Evolutionary conservation across 2,888 invertebrate species (phyloP), one percentile per base, ranked within the genome.

Genomic region (Neria commutata): DNA sequence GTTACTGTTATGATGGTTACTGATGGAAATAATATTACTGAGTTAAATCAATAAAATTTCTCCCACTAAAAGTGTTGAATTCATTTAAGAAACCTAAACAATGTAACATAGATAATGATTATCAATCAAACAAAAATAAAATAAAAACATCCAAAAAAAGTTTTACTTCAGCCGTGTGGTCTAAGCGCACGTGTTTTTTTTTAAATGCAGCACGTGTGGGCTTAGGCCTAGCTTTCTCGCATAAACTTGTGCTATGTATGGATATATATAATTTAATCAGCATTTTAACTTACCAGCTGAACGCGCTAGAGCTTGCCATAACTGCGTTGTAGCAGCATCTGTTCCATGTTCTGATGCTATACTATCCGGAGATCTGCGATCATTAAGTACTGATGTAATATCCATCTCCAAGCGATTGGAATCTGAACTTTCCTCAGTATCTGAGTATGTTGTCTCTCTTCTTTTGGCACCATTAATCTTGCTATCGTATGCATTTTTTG

Each of bases 381-480:
- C 79, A 49, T 67, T 71, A 2, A 64, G 54, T 16, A 65, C 58
- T 19, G 68, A 66, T 37, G 68, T 54, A 21, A 72, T 68, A 58
- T 75, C 73, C 68, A 74, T 73, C 62, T 75, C 71, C 45, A 76
- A 64, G 61, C 73, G 66, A 69, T 74, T 71, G 49, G 72, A 73
- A 82, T 91, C 91, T 0, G 91, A 90, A 66, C 83, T 85, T 57
- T 81, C 81, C 55, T 77, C 79, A 19, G 77, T 75, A 60, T 85
- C 85, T 64, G 84, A 83, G 73, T 74, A 68, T 59, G 74, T 74
- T 53, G 64, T 67, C 24, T 67, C 58, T 53, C 67, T 70, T 21
- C 61, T 61, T 54, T 58, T 59, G 29, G 54, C 42, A 45, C 17
- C 42, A 46, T 24, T 45, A 52, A 34, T 29, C 42, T 34, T 47